Percentiles rank a stretch among this genome's conserved stretches.
Evolutionary conservation across 2,113 vertebrate genomes (phyloP).

Genomic region (Callospermophilus lateralis): DNA sequence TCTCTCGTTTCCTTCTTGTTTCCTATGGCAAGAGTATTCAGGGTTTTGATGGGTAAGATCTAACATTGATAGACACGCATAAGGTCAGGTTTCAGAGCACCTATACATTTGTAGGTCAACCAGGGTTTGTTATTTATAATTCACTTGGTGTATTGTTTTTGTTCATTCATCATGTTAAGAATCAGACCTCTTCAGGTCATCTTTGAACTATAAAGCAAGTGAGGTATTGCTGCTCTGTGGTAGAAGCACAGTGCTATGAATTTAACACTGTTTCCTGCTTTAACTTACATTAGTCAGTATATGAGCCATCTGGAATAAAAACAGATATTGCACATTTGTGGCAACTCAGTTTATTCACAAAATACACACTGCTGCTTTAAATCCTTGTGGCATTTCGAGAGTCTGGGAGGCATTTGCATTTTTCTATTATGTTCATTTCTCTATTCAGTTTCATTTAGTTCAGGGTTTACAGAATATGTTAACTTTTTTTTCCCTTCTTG

Average conservation of each 20-base stretch:
- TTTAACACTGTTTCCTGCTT: conserved; percentile 84
- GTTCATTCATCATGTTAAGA: not conserved
- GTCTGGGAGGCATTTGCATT: conserved; percentile 25
- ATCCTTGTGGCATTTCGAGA: conserved; percentile 61
- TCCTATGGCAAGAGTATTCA: not conserved
- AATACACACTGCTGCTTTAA: conserved; percentile 78
- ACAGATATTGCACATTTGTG: conserved; percentile 75
- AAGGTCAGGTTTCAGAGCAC: not conserved
- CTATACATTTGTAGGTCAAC: not conserved
- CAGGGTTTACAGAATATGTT: not conserved
- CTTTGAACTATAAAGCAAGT: not conserved
- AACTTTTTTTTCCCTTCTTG: not conserved
- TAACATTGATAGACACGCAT: not conserved
- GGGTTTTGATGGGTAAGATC: not conserved
- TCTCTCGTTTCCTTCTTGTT: not conserved
- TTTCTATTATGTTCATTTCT: conserved; percentile 33
- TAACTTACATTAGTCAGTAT: conserved; percentile 85
- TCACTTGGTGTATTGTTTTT: not conserved
- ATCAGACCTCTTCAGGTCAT: not conserved
- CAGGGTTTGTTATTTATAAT: not conserved
- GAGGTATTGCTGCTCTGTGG: not conserved
- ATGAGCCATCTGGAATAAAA: conserved; percentile 87
- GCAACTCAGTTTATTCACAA: conserved; percentile 76
- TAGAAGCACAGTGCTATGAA: conserved; percentile 61
- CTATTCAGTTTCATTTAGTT: conserved; percentile 19